Conservation (phyloP, 1,140 invertebrate species). For the Hestina assimilis region DNA sequence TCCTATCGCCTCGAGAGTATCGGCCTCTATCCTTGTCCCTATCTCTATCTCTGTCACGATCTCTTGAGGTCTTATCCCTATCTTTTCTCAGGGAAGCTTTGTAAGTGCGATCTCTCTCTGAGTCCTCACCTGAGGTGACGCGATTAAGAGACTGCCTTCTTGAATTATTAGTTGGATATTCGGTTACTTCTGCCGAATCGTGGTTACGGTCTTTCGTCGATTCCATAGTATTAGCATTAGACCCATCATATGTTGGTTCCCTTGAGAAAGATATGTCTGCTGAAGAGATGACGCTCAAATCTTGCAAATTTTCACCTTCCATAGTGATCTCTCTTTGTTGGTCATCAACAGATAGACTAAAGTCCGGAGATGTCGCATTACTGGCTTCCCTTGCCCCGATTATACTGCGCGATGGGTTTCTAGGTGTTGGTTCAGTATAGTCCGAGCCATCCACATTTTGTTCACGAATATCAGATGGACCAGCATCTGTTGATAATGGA, state of each 20-base stretch:
- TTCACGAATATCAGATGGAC: conserved; percentile 56
- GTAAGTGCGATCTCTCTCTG: conserved; percentile 62
- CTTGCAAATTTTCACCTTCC: conserved; percentile 80
- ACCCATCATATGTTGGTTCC: conserved; percentile 58
- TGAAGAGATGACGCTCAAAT: conserved; percentile 65
- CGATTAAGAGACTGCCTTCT: conserved; percentile 57
- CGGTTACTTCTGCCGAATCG: conserved; percentile 44
- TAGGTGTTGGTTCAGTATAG: conserved; percentile 59
- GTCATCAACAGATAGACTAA: conserved; percentile 50
- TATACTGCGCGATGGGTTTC: conserved; percentile 56
- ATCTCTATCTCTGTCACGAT: conserved; percentile 45
- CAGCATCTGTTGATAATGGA: conserved; percentile 40
- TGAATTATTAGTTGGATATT: conserved; percentile 46
- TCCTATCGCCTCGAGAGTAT: conserved; percentile 59
- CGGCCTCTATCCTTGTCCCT: conserved; percentile 44
- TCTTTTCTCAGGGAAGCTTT: conserved; percentile 64
- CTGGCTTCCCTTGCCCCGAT: conserved; percentile 50
- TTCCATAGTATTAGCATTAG: conserved; percentile 42
- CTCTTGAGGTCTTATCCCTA: conserved; percentile 56
- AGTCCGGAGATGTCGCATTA: conserved; percentile 49
- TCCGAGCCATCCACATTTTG: conserved; percentile 75
- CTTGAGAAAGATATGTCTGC: conserved; percentile 55
- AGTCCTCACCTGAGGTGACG: conserved; percentile 68
- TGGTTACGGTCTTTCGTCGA: conserved; percentile 45
- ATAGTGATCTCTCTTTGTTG: conserved; percentile 77